Evolutionary conservation across 2,797 vertebrate species (phyloP).

Genomic region (Podarcis lilfordi): DNA sequence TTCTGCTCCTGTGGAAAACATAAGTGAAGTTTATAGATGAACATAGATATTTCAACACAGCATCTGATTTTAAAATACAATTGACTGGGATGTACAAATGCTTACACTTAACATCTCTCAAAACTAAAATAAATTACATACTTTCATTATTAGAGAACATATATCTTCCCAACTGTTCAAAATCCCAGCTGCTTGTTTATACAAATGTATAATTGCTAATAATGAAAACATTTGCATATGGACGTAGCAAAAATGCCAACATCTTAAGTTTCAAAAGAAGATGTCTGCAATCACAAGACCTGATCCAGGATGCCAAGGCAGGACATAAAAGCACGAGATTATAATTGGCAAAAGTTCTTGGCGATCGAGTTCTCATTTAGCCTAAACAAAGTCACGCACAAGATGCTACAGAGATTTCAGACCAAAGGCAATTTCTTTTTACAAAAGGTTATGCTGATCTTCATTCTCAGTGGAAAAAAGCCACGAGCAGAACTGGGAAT

Average conservation of each 20-base stretch:
- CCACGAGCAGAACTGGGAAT: constrained; percentile 76
- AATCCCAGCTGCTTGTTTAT: constrained; percentile 33
- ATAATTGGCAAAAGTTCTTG: constrained; percentile 72
- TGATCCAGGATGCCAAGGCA: constrained; percentile 71
- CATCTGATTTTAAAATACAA: background rate
- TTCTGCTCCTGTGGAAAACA: background rate
- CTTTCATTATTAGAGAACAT: background rate
- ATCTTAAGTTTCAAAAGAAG: constrained; percentile 64
- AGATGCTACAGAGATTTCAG: constrained; percentile 63
- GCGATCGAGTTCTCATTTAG: constrained; percentile 64
- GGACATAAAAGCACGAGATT: constrained; percentile 73
- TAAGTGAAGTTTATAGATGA: background rate
- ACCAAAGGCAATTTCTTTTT: constrained; percentile 61
- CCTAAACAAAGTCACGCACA: constrained; percentile 73
- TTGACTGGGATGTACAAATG: background rate
- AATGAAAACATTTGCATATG: constrained; percentile 65
- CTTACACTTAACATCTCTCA: background rate
- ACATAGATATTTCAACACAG: background rate
- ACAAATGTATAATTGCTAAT: constrained; percentile 36
- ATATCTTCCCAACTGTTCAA: constrained; percentile 30
- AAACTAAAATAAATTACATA: background rate
- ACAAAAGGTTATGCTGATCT: constrained; percentile 52
- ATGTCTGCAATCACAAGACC: constrained; percentile 72
- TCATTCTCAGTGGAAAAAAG: constrained; percentile 74
- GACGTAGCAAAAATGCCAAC: constrained; percentile 61